Base-by-base conservation (phyloP, 2,113 vertebrate genomes). In the Anolis sagrei region DNA sequence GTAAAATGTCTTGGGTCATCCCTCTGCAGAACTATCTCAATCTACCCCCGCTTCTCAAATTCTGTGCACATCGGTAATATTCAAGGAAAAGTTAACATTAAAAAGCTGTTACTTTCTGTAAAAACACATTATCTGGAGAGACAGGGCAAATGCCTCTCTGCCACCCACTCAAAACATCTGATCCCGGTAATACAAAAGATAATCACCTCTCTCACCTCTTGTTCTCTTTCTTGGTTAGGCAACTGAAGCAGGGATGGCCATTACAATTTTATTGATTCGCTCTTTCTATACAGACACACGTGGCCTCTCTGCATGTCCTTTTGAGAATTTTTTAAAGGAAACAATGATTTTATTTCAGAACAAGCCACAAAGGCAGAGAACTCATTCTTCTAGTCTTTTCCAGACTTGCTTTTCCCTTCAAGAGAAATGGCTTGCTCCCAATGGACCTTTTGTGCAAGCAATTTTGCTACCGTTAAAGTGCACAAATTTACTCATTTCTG, bases 191-290 rank as follows among this genome's bases (percentile, higher is more conserved):
- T 32, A 64, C 54, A 32, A 58, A 72, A 51, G 58, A 74, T 1
- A 34, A 25, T 64, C 54, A 64, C 29, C 69, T 75, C 78, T 80
- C 39, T 49, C 36, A 49, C 54, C 68, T 73, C 29, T 66, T 66
- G 58, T 66, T 76, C 82, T 36, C 21, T 66, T 19, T 76, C 21
- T 10, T 66, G 61, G 39, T 66, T 84, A 66, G 61, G 44, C 73
- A 76, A 66, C 39, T 34, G 73, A 49, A 66, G 48, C 64, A 64
- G 36, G 1, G n/a, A 76, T 66, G 58, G 36, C 36, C 27, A 76
- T 83, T 64, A 83, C 19, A 54, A 49, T 76, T 84, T 64, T 76
- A 84, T 66, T 48, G 39, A 81, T 81, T 66, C 39, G 27, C 27
- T 49, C 7, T 64, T 72, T 44, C 32, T 48, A 7, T 80, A 80